Base-by-base conservation (phyloP, 2,113 vertebrate species). In the Chaetodon auriga region DNA sequence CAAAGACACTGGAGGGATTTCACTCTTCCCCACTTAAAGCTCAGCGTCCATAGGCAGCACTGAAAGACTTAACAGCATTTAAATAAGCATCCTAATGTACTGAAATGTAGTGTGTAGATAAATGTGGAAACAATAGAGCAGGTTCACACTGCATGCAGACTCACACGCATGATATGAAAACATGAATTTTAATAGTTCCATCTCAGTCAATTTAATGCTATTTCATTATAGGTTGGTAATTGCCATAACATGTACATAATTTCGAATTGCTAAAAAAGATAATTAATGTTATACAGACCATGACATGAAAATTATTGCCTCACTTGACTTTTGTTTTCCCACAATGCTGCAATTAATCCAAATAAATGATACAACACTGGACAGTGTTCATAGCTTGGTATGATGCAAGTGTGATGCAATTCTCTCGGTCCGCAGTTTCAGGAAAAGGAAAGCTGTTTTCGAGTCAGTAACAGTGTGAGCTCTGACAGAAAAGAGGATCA, bases 361-460 rank as follows among this genome's bases (percentile, higher is more conserved):
- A 76, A 71, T 41, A 83, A 66, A 73, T 78, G 12, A 76, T 53
- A 64, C 53, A 70, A 58, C 30, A 55, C 55, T 78, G 62, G 75
- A 71, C 75, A 46, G 16, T 53, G 70, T 30, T 72, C 55, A 69
- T 58, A 77, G 74, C 75, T 76, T 18, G 46, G 30, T 57, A 30
- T 87, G 90, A 85, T 87, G 86, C 21, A 89, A 93, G 83, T 79
- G 53, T 84, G 85, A 87, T 86, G 85, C 77, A 92, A 92, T 55
- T 81, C 75, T 73, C 84, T 46, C n/a, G 5, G 81, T 60, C 49
- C 43, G 25, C 62, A n/a, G 35, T 77, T 80, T 87, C 36, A 75
- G 51, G 64, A 90, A 83, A 68, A 69, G 41, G 15, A 83, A 76
- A 80, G 72, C 46, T 64, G 25, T 84, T 87, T 78, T 74, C 0